These are phyloP conservation scores for Falco biarmicus DNA, from an alignment of 2,797 vertebrate species.

Conservation along the genomic window DNA sequence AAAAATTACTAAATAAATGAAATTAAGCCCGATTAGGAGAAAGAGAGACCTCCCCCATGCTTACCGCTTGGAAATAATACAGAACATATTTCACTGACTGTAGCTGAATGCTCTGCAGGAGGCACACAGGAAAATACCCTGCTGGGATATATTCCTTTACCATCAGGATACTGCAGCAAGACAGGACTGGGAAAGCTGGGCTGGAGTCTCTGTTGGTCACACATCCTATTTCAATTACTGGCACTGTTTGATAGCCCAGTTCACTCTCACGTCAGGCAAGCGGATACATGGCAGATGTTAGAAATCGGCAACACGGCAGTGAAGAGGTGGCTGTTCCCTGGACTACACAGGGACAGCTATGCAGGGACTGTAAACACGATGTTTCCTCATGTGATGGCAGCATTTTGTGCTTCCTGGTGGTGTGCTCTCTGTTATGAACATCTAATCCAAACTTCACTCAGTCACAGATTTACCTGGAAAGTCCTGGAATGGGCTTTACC, in stretches of 20 bases:
- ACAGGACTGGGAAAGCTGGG: background rate
- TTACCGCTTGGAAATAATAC: background rate
- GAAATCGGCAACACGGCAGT: background rate
- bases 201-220: background rate
- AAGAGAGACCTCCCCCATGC: background rate
- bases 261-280: background rate
- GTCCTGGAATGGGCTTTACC: background rate
- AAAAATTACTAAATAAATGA: background rate
- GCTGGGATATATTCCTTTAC: background rate
- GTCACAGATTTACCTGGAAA: background rate
- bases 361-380: background rate
- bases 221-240: background rate
- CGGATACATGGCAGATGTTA: background rate
- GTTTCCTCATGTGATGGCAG: background rate
- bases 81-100: background rate
- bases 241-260: background rate
- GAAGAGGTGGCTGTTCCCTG: background rate
- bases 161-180: background rate
- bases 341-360: background rate
- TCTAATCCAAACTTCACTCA: background rate
- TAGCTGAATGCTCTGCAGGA: background rate
- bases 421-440: background rate
- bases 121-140: background rate
- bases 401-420: background rate
- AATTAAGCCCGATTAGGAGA: background rate